Evolutionary conservation across 1,140 invertebrate species (phyloP).

Genomic region (Pseudomyrmex flavicornis): DNA sequence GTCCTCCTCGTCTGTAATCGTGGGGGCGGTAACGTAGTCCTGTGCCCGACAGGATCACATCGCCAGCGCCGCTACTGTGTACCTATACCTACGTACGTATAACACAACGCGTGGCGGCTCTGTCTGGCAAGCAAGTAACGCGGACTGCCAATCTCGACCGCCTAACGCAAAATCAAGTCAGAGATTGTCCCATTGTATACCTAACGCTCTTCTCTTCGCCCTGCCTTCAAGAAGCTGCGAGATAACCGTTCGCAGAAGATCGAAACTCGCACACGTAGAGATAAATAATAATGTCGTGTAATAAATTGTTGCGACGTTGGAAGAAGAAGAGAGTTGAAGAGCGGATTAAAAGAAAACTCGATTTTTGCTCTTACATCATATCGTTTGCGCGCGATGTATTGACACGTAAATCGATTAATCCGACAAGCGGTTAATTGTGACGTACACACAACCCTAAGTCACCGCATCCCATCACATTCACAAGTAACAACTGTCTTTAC

Average conservation of each 20-base stretch:
- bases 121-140: conserved; percentile 68
- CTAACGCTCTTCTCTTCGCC: conserved; percentile 51
- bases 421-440: conserved; percentile 58
- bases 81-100: conserved; percentile 72
- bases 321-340: neutral
- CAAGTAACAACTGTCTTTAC: conserved; percentile 51
- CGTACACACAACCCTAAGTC: neutral
- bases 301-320: neutral
- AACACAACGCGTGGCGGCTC: conserved; percentile 66
- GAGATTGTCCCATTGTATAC: conserved; percentile 79
- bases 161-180: conserved; percentile 79
- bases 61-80: conserved; percentile 80
- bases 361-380: neutral
- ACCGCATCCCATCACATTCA: conserved; percentile 7
- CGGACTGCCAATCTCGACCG: conserved; percentile 78
- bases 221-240: conserved; percentile 21
- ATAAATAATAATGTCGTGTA: conserved; percentile 17
- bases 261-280: neutral
- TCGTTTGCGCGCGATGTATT: neutral
- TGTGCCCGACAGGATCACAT: conserved; percentile 85
- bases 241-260: conserved; percentile 11
- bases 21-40: conserved; percentile 84
- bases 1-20: conserved; percentile 83
- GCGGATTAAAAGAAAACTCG: too few relatives aligned
- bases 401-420: conserved; percentile 50